These are phyloP conservation scores for Candidula unifasciata DNA, from an alignment of 2,888 invertebrate species.

Conservation along the genomic window DNA sequence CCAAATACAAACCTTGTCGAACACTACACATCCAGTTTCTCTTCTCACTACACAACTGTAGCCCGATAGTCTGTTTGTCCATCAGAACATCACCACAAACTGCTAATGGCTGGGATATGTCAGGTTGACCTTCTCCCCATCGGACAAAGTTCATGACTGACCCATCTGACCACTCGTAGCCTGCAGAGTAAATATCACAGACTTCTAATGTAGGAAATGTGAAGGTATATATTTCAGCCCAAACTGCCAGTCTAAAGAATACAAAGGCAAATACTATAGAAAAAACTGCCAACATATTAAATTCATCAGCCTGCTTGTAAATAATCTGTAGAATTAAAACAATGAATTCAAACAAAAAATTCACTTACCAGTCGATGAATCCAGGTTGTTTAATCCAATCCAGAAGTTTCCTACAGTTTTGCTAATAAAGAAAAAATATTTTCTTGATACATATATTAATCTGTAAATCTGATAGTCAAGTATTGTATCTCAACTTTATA, in stretches of 20 bases:
- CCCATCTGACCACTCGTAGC: conserved; percentile 64
- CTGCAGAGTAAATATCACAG: conserved; percentile 46
- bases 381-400: conserved; percentile 67
- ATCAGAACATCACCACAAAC: conserved; percentile 62
- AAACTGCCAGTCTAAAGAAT: no score
- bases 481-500: no score
- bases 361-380: conserved; percentile 41
- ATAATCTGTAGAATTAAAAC: neutral
- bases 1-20: conserved; percentile 56
- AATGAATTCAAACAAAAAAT: neutral
- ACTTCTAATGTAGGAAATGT: no score
- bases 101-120: conserved; percentile 58
- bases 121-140: conserved; percentile 63
- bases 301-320: no score
- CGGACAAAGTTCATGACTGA: conserved; percentile 61
- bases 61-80: conserved; percentile 60
- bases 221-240: no score
- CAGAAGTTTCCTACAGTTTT: conserved; percentile 59
- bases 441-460: neutral
- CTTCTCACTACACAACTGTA: conserved; percentile 56
- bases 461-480: neutral
- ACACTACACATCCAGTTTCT: conserved; percentile 66
- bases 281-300: no score
- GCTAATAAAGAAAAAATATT: conserved; percentile 26
- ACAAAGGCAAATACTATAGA: no score